Conservation (phyloP, 2,888 invertebrate genomes). For the Ormyrus rosae region DNA sequence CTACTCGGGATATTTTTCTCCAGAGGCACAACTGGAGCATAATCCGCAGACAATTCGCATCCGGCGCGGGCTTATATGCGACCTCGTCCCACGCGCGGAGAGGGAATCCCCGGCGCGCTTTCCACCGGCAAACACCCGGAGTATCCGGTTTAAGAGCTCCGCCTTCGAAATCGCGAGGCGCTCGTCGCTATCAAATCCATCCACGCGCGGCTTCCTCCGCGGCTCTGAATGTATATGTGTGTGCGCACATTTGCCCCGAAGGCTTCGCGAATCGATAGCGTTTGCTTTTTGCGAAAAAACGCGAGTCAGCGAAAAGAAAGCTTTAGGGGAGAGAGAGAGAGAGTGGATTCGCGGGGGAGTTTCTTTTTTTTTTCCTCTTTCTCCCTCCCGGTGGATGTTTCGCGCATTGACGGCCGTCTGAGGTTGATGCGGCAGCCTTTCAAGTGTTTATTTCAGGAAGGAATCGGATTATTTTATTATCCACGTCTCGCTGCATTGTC, state of each 20-base stretch:
- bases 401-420: not conserved
- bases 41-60: conserved; percentile 42
- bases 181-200: conserved; percentile 38
- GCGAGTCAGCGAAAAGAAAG: not conserved
- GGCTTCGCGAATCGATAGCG: conserved; percentile 50
- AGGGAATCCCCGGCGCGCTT: not conserved
- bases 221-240: not conserved
- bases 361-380: not conserved
- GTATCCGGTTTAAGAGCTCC: conserved; percentile 48
- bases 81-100: not conserved
- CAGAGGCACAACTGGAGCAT: conserved; percentile 8
- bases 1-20: too few relatives aligned
- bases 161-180: conserved; percentile 39
- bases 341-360: not conserved
- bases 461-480: not conserved
- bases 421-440: not conserved
- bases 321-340: too few relatives aligned
- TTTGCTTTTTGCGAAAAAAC: not conserved
- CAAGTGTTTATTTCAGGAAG: conserved; percentile 4
- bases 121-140: not conserved
- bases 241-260: conserved; percentile 21
- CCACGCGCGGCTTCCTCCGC: conserved; percentile 46
- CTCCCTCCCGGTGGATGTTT: not conserved
- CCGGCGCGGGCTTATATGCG: not conserved
- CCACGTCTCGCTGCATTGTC: too few relatives aligned